Evolutionary conservation across 2,113 vertebrate species (phyloP).

Genomic region (Cyprinodon brontotheroides): DNA sequence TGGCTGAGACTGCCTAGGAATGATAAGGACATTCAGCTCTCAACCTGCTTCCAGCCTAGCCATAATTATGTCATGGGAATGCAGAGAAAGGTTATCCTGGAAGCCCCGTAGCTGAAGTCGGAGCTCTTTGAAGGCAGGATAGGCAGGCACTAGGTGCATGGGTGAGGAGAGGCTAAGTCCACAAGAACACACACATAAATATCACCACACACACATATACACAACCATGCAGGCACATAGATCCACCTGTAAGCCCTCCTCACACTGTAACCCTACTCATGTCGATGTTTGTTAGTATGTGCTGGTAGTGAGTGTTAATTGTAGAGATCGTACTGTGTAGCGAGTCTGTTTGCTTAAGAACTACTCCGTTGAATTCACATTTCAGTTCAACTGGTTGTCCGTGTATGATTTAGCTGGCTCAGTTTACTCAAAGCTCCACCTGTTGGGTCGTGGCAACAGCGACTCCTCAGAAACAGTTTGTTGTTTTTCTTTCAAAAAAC

Average conservation of each 20-base stretch:
- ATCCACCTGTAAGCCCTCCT: constrained; percentile 57
- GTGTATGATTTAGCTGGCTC: constrained; percentile 62
- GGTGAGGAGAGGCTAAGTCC: constrained; percentile 67
- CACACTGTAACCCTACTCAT: constrained; percentile 56
- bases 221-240: constrained; percentile 66
- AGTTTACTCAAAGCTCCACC: constrained; percentile 47
- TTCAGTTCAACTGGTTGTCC: constrained; percentile 48
- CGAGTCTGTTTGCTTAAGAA: constrained; percentile 47
- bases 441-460: constrained; percentile 36
- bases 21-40: constrained; percentile 61
- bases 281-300: constrained; percentile 47
- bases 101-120: constrained; percentile 73
- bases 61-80: constrained; percentile 43
- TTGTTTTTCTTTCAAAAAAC: constrained; percentile 40
- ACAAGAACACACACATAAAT: constrained; percentile 43
- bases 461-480: constrained; percentile 27
- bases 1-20: constrained; percentile 64
- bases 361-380: constrained; percentile 49
- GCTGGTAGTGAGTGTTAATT: constrained; percentile 50
- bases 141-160: constrained; percentile 79
- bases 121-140: constrained; percentile 78
- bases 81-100: constrained; percentile 59
- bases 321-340: constrained; percentile 45
- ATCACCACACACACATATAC: constrained; percentile 20
- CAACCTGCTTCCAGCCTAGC: constrained; percentile 57